These are phyloP conservation scores for Tenthredo notha DNA, from an alignment of 2,888 invertebrate species.

Conservation along the genomic window DNA sequence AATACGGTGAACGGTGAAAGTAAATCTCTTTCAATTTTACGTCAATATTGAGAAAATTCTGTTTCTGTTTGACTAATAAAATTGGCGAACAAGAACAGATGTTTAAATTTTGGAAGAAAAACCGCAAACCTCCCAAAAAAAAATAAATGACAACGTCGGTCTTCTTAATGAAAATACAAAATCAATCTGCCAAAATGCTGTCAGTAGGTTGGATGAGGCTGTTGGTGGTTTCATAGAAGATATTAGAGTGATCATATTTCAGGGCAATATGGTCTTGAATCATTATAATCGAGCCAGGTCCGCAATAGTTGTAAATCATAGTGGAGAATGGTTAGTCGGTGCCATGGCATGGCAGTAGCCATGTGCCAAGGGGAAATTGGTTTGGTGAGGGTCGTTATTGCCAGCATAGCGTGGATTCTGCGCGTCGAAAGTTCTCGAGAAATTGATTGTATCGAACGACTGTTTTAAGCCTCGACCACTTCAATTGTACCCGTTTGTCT, in stretches of 20 bases:
- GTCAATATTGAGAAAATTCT: neutral
- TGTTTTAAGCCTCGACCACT: neutral
- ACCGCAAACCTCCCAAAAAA: neutral
- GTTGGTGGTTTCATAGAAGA: neutral
- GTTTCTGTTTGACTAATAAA: too few species aligned
- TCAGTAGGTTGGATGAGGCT: neutral
- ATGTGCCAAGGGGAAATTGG: slow-evolving; percentile 51
- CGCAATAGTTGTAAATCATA: slow-evolving; percentile 70
- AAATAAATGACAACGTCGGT: neutral
- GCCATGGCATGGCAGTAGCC: slow-evolving; percentile 15
- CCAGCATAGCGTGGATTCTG: slow-evolving; percentile 5
- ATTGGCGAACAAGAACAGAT: neutral
- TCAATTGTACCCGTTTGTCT: neutral
- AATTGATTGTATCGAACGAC: slow-evolving; percentile 35
- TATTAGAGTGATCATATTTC: slow-evolving; percentile 59
- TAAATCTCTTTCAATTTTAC: slow-evolving; percentile 5
- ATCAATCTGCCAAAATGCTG: neutral
- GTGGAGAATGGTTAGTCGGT: slow-evolving; percentile 40
- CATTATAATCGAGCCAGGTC: slow-evolving; percentile 69
- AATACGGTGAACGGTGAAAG: neutral
- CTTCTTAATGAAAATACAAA: neutral
- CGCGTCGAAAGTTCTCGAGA: slow-evolving; percentile 13
- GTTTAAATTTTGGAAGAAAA: neutral
- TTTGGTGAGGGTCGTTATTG: slow-evolving; percentile 49
- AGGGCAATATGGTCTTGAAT: slow-evolving; percentile 65